Conservation (phyloP, 2,888 invertebrate genomes). For the Eurois occulta region DNA sequence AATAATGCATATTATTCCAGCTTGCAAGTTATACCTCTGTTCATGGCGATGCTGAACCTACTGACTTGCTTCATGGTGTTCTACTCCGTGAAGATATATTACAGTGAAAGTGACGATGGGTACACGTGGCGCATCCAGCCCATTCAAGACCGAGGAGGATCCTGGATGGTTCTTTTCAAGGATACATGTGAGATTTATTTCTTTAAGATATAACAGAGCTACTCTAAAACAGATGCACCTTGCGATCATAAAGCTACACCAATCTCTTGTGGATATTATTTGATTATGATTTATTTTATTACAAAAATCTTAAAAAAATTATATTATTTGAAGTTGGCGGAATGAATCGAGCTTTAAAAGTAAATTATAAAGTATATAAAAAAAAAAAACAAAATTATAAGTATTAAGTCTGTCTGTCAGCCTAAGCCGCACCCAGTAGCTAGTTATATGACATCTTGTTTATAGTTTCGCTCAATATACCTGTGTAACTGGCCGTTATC, state of each 20-base stretch:
- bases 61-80: slow-evolving; percentile 79
- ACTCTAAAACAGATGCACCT: not conserved
- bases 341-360: too few relatives aligned
- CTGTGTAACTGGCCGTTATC: too few relatives aligned
- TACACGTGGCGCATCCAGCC: slow-evolving; percentile 73
- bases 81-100: slow-evolving; percentile 76
- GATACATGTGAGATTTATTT: slow-evolving; percentile 72
- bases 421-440: too few relatives aligned
- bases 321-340: not conserved
- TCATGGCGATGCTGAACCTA: slow-evolving; percentile 77
- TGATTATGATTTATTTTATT: not conserved
- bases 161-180: slow-evolving; percentile 78
- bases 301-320: not conserved
- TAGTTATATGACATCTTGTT: too few relatives aligned
- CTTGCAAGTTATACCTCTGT: slow-evolving; percentile 77
- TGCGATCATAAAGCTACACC: not conserved
- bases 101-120: slow-evolving; percentile 15
- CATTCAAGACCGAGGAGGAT: slow-evolving; percentile 76
- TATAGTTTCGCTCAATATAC: too few relatives aligned
- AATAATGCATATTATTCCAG: slow-evolving; percentile 65
- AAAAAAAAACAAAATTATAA: too few relatives aligned
- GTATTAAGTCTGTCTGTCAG: too few relatives aligned
- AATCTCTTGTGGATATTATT: not conserved
- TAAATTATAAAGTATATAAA: too few relatives aligned
- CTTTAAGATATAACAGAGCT: too few relatives aligned